Conservation (phyloP, 2,797 vertebrate genomes). For the Aeoliscus strigatus region DNA sequence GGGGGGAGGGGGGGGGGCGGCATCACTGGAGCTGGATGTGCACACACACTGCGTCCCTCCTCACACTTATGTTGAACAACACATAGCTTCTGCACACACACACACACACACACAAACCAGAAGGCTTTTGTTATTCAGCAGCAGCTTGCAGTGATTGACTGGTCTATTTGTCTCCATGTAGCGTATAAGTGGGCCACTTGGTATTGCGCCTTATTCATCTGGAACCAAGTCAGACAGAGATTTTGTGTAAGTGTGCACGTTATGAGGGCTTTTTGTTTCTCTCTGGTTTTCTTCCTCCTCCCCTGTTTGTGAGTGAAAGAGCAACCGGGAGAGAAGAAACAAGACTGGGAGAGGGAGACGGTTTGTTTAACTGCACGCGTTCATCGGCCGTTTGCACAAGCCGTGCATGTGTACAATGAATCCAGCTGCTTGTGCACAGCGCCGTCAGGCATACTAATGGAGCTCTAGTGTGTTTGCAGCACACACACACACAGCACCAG, state of each 20-base stretch:
- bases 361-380: constrained; percentile 29
- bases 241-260: constrained; percentile 52
- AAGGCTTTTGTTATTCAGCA: constrained; percentile 63
- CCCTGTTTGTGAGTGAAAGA: constrained; percentile 25
- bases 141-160: constrained; percentile 68
- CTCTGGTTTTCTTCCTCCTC: constrained; percentile 18
- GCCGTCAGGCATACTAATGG: constrained; percentile 62
- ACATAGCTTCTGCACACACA: constrained; percentile 8
- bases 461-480: constrained; percentile 30
- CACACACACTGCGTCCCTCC: background rate
- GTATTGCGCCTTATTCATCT: constrained; percentile 71
- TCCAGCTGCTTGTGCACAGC: constrained; percentile 45
- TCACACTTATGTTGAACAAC: too few species aligned
- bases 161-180: constrained; percentile 69
- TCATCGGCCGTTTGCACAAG: constrained; percentile 26
- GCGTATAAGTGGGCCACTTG: constrained; percentile 71
- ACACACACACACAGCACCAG: too few species aligned
- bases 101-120: constrained; percentile 18
- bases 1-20: too few species aligned
- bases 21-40: too few species aligned
- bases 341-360: constrained; percentile 13
- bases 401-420: constrained; percentile 41
- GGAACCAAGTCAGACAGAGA: constrained; percentile 61
- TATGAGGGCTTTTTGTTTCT: constrained; percentile 49
- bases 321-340: constrained; percentile 9